These are phyloP conservation scores for Chloromyia formosa DNA, from an alignment of 2,888 invertebrate genomes.

Conservation along the genomic window DNA sequence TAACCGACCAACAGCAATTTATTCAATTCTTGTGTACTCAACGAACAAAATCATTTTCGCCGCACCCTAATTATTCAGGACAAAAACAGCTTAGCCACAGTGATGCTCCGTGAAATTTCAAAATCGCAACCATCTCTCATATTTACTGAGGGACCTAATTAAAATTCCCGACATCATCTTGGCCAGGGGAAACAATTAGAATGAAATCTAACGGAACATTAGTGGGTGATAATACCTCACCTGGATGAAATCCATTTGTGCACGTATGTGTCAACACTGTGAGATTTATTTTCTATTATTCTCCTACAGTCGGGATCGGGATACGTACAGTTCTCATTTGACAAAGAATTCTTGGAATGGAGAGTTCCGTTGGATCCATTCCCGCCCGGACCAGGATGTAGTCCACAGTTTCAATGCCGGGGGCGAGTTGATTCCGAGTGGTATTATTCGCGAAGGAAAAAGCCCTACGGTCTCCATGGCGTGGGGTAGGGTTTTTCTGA, in stretches of 20 bases:
- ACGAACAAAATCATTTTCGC: too few relatives aligned
- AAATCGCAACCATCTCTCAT: background rate
- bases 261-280: slow-evolving; percentile 46
- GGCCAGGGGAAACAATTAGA: slow-evolving; percentile 43
- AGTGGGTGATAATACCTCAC: slow-evolving; percentile 45
- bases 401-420: background rate
- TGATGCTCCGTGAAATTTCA: background rate
- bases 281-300: slow-evolving; percentile 47
- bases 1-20: too few relatives aligned
- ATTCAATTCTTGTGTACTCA: too few relatives aligned
- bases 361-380: slow-evolving; percentile 10
- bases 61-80: too few relatives aligned
- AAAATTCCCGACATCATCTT: slow-evolving; percentile 39
- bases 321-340: background rate
- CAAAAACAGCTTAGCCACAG: too few relatives aligned
- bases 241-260: slow-evolving; percentile 44
- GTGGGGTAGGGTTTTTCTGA: background rate
- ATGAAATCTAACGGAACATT: slow-evolving; percentile 46
- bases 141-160: slow-evolving; percentile 38
- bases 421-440: background rate
- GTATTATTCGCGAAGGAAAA: background rate
- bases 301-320: background rate
- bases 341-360: background rate
- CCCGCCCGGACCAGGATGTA: background rate
- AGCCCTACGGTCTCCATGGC: background rate